Percentiles rank a stretch among this genome's conserved stretches.
These are phyloP conservation scores for Scaptomyza montana DNA, from an alignment of 1,140 invertebrate species.

Conservation along the genomic window DNA sequence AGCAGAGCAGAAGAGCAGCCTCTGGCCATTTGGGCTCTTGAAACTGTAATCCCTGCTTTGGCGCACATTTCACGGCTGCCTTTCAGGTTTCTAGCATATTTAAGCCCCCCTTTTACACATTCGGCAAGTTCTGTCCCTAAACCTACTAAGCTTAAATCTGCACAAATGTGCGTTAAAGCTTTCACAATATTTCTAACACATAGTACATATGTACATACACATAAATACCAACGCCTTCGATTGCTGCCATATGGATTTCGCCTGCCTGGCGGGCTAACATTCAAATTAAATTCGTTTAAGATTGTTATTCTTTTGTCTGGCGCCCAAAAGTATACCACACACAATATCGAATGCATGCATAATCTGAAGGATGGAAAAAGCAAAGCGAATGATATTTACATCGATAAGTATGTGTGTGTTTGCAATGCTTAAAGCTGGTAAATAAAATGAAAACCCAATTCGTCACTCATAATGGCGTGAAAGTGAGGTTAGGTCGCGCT, in stretches of 20 bases:
- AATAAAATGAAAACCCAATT: neutral
- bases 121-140: conserved; percentile 2
- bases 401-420: neutral
- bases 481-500: conserved; percentile 34
- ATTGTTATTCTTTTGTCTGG: neutral
- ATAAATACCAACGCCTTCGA: conserved; percentile 31
- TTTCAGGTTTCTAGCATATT: conserved; percentile 18
- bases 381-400: neutral
- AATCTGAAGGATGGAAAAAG: neutral
- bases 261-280: neutral
- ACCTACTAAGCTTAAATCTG: neutral
- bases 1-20: neutral
- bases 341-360: neutral
- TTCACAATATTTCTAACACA: neutral
- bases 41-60: conserved; percentile 31
- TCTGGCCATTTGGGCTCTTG: neutral
- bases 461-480: neutral
- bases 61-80: conserved; percentile 34
- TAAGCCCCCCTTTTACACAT: conserved; percentile 9
- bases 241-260: conserved; percentile 12
- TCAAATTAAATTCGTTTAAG: neutral
- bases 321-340: conserved; percentile 16
- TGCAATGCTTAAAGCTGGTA: neutral
- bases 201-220: neutral
- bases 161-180: neutral